Evolutionary conservation across 2,888 invertebrate genomes (phyloP).

Genomic region (Bhutanitis thaidina): DNA sequence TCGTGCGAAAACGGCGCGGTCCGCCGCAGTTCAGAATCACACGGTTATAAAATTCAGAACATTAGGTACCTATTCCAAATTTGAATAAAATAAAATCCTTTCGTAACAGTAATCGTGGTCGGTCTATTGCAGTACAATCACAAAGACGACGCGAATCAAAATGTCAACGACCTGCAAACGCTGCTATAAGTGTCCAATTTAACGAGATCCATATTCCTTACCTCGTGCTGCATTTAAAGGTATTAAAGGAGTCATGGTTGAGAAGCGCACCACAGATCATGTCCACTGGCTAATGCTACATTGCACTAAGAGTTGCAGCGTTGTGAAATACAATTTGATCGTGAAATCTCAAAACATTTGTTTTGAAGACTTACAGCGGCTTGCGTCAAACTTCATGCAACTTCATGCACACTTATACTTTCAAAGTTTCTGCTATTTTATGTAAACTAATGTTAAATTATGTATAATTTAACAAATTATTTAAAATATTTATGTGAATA

Average conservation of each 20-base stretch:
- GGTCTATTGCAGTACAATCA: not conserved
- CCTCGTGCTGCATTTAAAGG: not conserved
- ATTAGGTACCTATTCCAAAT: too few species aligned
- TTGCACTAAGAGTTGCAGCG: conserved; percentile 1
- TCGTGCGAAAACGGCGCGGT: too few species aligned
- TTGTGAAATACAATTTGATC: conserved; percentile 11
- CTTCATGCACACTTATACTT: too few species aligned
- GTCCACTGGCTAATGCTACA: not conserved
- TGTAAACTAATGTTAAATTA: too few species aligned
- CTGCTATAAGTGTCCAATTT: conserved; percentile 4
- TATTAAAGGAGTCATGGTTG: not conserved
- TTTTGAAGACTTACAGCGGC: too few species aligned
- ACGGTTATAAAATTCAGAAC: too few species aligned
- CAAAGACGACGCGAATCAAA: conserved; percentile 8
- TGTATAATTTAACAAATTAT: too few species aligned
- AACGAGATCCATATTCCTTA: conserved; percentile 3
- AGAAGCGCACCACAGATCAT: not conserved
- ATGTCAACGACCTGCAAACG: conserved; percentile 16
- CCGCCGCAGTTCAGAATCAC: too few species aligned
- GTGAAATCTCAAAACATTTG: conserved; percentile 6
- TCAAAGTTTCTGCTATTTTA: too few species aligned
- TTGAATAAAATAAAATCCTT: not conserved
- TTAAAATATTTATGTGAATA: too few species aligned
- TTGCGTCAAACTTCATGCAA: too few species aligned
- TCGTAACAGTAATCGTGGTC: conserved; percentile 1